Base-by-base conservation (phyloP, 35 echinoderm and acorn worm species). In the Stichopus chloronotus region DNA sequence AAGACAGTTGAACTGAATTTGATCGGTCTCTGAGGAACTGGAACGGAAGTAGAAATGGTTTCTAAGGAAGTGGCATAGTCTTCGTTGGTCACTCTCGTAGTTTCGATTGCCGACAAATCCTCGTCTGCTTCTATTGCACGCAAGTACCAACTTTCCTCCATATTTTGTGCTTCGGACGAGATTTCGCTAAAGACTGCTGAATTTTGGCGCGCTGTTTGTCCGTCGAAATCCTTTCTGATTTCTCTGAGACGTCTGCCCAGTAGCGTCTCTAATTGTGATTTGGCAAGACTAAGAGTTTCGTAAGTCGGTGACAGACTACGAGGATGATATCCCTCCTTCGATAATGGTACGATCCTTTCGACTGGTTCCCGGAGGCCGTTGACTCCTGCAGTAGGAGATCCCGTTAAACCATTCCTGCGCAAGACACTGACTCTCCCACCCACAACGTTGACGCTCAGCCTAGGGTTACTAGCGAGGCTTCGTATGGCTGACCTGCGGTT, bases 401-500 rank as follows among this genome's bases (percentile, higher is more conserved):
- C 55, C 10, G 13, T 11, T 13, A 17, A 12, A n/a, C 16, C 16
- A 74, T 54, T 78, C 54, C 88, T 19, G 8, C 88, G 14, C 17
- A 77, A 9, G 8, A 88, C 63, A 16, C 21, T 76, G 5, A 91
- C 12, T 7, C 88, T 76, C 63, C 88, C 72, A 11, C 56, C 56
- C 0, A 78, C 88, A 65, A 91, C 11, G 17, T 56, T 52, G 4
- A 72, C 88, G 25, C 17, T 21, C 5, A 91, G 23, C 20, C 56
- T 91, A n/a, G 88, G 88, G 56, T 91, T 91, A 23, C 76, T 91
- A 4, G 68, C 88, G 71, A 91, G 88, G 53, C 88, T 91, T 5
- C 88, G 52, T 8, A 91, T 56, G 17, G 88, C 88, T 0, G 88
- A 91, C 5, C 54, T 61, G 14, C 68, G 25, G 52, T 25, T 56